phyloP scores from a whole-genome alignment of 2,888 invertebrate genomes.

The Aspidiotus destructor region DNA sequence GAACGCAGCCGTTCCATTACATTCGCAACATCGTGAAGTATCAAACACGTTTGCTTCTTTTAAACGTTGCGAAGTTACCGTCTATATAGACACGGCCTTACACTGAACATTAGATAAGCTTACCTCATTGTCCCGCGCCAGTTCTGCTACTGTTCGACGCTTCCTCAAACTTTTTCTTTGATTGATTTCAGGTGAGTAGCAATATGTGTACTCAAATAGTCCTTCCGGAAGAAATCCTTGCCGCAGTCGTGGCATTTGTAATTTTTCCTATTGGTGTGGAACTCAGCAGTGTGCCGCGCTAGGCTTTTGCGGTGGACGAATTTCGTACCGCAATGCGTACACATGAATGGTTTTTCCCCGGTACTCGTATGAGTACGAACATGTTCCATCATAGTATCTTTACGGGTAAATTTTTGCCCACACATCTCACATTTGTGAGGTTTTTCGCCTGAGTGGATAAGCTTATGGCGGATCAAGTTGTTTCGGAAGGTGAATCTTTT shows the following conservation, averaged over 20 bases:
- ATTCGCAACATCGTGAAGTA: no score
- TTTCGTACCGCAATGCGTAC: neutral
- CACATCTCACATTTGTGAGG: slow-evolving; percentile 13
- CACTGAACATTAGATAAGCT: no score
- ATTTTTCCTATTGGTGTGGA: slow-evolving; percentile 9
- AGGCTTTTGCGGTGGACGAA: slow-evolving; percentile 6
- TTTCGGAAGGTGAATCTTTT: slow-evolving; percentile 9
- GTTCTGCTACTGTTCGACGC: neutral
- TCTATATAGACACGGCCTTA: no score
- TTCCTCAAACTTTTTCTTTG: neutral
- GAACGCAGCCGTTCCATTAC: no score
- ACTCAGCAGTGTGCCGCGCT: slow-evolving; percentile 8
- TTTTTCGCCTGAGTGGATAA: slow-evolving; percentile 22
- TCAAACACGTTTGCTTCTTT: no score
- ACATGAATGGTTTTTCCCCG: slow-evolving; percentile 20
- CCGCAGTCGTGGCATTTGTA: slow-evolving; percentile 14
- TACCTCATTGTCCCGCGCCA: no score
- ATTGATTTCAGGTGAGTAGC: neutral
- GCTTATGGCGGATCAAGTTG: slow-evolving; percentile 10
- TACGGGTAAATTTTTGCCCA: neutral
- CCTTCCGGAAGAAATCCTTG: slow-evolving; percentile 14
- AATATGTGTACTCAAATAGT: slow-evolving; percentile 17
- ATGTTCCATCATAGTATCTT: slow-evolving; percentile 17
- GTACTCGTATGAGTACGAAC: slow-evolving; percentile 15
- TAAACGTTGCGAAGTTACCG: no score